These are phyloP conservation scores for Panthera uncia DNA, from an alignment of 2,113 vertebrate species.

Conservation along the genomic window DNA sequence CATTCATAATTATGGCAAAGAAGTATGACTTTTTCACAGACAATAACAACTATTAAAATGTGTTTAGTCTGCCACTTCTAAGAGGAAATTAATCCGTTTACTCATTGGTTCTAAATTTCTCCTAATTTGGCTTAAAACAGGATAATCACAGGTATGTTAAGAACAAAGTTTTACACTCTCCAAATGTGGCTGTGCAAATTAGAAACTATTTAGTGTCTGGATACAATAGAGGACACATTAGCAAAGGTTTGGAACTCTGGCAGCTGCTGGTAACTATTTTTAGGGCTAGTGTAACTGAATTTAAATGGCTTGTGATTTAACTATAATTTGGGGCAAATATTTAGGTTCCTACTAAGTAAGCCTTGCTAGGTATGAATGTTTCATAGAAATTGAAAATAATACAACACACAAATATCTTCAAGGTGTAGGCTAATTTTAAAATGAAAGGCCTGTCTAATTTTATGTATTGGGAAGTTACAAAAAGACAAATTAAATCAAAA, in stretches of 20 bases:
- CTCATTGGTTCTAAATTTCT: background rate
- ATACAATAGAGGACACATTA: background rate
- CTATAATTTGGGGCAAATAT: background rate
- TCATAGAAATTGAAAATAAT: slow-evolving; percentile 6
- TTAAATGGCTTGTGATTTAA: slow-evolving; percentile 19
- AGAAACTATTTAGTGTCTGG: background rate
- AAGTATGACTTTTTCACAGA: background rate
- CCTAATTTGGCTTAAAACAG: background rate
- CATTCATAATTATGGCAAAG: background rate
- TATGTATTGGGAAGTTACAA: background rate
- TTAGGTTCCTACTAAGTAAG: background rate
- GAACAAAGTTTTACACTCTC: background rate
- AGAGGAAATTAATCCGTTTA: background rate
- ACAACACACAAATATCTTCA: background rate
- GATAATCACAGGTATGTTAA: slow-evolving; percentile 5
- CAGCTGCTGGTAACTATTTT: background rate
- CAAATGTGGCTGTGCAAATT: background rate
- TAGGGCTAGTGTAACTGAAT: background rate
- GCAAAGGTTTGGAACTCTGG: slow-evolving; percentile 38
- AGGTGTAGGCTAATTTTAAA: background rate
- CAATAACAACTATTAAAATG: background rate
- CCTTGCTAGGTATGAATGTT: background rate
- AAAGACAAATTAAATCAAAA: background rate
- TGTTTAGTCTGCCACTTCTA: background rate
- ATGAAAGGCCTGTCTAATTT: background rate